A percentile compares a stretch with the other conserved stretches of the same genome.
phyloP scores from a whole-genome alignment of 1,140 invertebrate genomes.

The Eueides isabella region DNA sequence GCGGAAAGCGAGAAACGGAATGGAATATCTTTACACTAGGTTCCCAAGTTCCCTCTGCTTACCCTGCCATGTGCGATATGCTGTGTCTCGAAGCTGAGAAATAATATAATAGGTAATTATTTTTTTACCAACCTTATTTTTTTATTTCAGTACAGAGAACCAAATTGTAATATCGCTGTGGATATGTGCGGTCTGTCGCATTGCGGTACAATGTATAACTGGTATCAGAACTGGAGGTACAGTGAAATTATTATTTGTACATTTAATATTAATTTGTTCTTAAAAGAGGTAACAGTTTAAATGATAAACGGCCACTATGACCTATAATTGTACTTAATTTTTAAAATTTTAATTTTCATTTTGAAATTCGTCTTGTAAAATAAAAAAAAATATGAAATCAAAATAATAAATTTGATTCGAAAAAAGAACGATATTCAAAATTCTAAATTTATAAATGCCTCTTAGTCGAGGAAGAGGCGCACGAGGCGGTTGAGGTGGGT shows the following conservation, averaged over 20 bases:
- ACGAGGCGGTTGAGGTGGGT: neutral
- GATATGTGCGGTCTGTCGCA: slow-evolving; percentile 57
- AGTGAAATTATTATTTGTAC: neutral
- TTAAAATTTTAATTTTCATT: neutral
- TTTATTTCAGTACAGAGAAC: slow-evolving; percentile 47
- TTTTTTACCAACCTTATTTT: neutral
- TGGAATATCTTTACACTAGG: too few species aligned
- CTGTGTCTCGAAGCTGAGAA: too few species aligned
- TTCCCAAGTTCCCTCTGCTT: too few species aligned
- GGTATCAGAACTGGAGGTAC: slow-evolving; percentile 2
- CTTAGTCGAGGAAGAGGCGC: too few species aligned
- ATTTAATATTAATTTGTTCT: neutral
- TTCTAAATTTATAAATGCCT: neutral
- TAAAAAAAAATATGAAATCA: neutral
- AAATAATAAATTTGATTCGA: too few species aligned
- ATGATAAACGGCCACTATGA: too few species aligned
- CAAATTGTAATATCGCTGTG: slow-evolving; percentile 59
- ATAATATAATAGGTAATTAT: too few species aligned
- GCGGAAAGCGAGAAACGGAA: too few species aligned
- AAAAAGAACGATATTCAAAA: neutral
- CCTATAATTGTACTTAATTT: too few species aligned
- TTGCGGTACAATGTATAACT: neutral
- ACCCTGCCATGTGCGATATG: too few species aligned
- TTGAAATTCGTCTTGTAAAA: too few species aligned
- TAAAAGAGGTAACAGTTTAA: neutral